Percentiles rank a stretch among this genome's conserved stretches.
Conservation (phyloP, 2,888 invertebrate species). For the Hypomecis atomaria region DNA sequence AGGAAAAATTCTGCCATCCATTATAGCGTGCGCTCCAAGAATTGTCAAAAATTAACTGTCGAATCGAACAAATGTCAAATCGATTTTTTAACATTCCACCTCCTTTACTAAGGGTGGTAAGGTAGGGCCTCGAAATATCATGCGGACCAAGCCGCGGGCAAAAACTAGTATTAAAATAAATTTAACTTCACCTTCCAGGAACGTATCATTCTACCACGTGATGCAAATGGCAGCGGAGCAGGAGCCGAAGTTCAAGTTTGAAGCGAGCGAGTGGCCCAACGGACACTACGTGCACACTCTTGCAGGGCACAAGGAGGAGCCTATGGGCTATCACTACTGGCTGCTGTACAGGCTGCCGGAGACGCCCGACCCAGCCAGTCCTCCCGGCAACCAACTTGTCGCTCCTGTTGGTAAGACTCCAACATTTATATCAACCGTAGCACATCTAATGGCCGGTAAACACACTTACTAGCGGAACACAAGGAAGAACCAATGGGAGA, state of each 20-base stretch:
- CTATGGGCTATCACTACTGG: conserved; percentile 95
- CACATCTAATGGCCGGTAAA: conserved; percentile 94
- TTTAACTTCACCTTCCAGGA: conserved; percentile 62
- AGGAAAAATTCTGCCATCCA: no score
- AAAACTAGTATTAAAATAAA: no score
- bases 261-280: conserved; percentile 95
- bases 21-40: no score
- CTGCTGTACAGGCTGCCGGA: conserved; percentile 92
- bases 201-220: conserved; percentile 88
- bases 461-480: conserved; percentile 92
- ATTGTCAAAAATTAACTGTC: no score
- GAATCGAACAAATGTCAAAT: no score
- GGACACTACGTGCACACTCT: conserved; percentile 96
- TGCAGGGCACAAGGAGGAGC: conserved; percentile 91
- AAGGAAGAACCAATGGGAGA: conserved; percentile 91
- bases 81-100: no score
- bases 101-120: no score
- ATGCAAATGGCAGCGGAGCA: conserved; percentile 94
- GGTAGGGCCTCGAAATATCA: no score
- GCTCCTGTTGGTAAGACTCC: conserved; percentile 91
- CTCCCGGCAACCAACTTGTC: conserved; percentile 94
- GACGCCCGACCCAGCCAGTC: conserved; percentile 91
- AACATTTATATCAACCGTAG: no score
- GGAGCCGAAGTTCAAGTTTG: conserved; percentile 89
- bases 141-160: no score